Base-by-base conservation (phyloP, 2,113 vertebrate genomes). In the Cavia aperea region DNA sequence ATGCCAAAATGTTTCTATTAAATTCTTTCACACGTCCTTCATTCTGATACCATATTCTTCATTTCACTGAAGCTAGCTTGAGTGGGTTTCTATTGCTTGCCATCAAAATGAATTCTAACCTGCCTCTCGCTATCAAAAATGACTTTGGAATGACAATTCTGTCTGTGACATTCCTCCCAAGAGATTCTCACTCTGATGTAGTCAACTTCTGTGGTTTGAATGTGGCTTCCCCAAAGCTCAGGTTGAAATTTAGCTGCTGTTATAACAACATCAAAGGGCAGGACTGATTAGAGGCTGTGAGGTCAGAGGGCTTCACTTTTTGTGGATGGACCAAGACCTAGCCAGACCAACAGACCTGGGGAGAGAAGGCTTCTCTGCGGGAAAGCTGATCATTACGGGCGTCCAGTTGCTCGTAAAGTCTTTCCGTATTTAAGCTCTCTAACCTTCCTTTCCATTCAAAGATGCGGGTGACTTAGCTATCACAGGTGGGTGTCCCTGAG, bases 1-100 rank as follows among this genome's bases (percentile, higher is more conserved):
- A 36, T 92, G 91, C 81, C 94, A 86, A 90, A 81, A 92, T 89
- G 87, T 90, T 94, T 89, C 86, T 51, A 62, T 65, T 56, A 2
- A 49, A 81, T 49, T 72, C 81, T 75, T 31, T n/a, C 56, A 81
- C 31, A 49, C 65, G 7, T 16, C 81, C 79, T 73, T 58, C 36
- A 49, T 82, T 90, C 62, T 72, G 62, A 54, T 11, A 46, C 39
- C 8, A 60, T 68, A 5, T 60, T 43, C 54, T 36, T 68, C 49
- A 58, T 70, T 60, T 84, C 66, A 73, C 81, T 58, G 60, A 58
- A 51, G 77, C 46, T 49, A 65, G 49, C n/a, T 39, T 13, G 51
- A 66, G 90, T 81, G 81, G 73, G 63, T 92, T 94, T 90, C 86
- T 81, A 19, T 33, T 81, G 73, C 86, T 89, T 58, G 81, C 81